A percentile compares a stretch with the other conserved stretches of the same genome.
These are phyloP conservation scores for Andrena marginata DNA, from an alignment of 2,888 invertebrate genomes.

Conservation along the genomic window DNA sequence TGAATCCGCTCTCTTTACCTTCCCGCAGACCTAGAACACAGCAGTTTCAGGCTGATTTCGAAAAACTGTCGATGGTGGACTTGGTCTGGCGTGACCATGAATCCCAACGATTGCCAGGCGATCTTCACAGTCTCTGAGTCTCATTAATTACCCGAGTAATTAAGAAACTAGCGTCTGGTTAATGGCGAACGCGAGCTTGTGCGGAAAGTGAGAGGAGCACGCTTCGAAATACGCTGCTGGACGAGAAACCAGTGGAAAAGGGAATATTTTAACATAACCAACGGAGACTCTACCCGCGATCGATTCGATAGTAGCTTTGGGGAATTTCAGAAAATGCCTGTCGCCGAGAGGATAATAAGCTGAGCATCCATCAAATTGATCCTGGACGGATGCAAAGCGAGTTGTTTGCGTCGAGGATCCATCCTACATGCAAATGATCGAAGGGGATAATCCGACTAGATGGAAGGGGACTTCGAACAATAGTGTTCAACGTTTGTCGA, in stretches of 20 bases:
- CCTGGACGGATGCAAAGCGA: conserved; percentile 73
- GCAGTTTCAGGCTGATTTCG: too few species aligned
- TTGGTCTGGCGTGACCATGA: conserved; percentile 27
- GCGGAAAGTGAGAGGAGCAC: conserved; percentile 29
- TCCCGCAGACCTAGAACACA: too few species aligned
- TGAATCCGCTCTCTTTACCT: too few species aligned
- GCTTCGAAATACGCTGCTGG: background rate
- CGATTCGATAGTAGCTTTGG: background rate
- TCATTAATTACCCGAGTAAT: conserved; percentile 46
- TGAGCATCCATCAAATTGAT: conserved; percentile 81
- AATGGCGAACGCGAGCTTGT: background rate
- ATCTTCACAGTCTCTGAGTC: conserved; percentile 52
- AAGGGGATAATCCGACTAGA: conserved; percentile 26
- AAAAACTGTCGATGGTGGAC: background rate
- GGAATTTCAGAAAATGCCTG: background rate
- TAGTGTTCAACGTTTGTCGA: too few species aligned
- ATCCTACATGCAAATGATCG: conserved; percentile 39
- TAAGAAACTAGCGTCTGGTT: conserved; percentile 32
- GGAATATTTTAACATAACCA: conserved; percentile 10
- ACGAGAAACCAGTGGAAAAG: background rate
- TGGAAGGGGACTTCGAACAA: background rate
- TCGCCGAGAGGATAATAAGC: conserved; percentile 50
- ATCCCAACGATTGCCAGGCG: conserved; percentile 19
- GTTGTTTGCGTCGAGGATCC: conserved; percentile 69
- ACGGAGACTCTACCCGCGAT: too few species aligned